Base-by-base conservation (phyloP, 1,140 invertebrate genomes). In the Drosophila kepulauana region DNA sequence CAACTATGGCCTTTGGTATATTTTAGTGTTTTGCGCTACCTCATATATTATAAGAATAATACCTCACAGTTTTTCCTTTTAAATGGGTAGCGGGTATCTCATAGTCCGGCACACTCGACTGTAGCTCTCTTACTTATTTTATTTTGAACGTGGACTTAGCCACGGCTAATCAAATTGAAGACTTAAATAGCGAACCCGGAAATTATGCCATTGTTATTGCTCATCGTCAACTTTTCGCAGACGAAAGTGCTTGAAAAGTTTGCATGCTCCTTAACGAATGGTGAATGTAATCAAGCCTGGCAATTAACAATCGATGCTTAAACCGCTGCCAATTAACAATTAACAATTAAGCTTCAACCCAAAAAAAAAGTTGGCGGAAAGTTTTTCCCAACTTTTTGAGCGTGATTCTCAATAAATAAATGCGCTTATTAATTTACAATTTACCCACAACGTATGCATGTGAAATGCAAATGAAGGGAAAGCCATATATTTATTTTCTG, bases 191-290 rank as follows among this genome's bases (percentile, higher is more conserved):
- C 20, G 20, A 25, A 25, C 20, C 20, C 20, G 20, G 20, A 25
- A 25, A 73, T 67, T 69, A 63, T 64, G 74, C 68, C 65, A 65
- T 86, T 86, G 74, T 84, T 5, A 79, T 81, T 81, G 46, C 15
- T 28, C 43, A 25, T 25, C 20, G 25, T 46, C 48, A 88, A 88
- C 76, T 87, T 87, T 79, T 52, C 58, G 81, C 82, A 84, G 84
- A 88, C 84, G 84, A 81, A 88, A 84, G 73, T 61, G 68, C 81
- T 88, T 70, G 58, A 88, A 88, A 88, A 88, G 64, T 88, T 88
- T 81, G 56, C 38, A 65, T 38, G 7, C 30, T 33, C 30, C 67
- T 80, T 28, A 66, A 65, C 79, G 76, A 66, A 65, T 77, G 79
- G 67, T 57, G 48, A 49, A 70, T 63, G 62, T 69, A 82, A 79